A percentile compares a stretch with the other conserved stretches of the same genome.
Evolutionary conservation across 2,113 vertebrate species (phyloP).

Genomic region (Fregata magnificens): DNA sequence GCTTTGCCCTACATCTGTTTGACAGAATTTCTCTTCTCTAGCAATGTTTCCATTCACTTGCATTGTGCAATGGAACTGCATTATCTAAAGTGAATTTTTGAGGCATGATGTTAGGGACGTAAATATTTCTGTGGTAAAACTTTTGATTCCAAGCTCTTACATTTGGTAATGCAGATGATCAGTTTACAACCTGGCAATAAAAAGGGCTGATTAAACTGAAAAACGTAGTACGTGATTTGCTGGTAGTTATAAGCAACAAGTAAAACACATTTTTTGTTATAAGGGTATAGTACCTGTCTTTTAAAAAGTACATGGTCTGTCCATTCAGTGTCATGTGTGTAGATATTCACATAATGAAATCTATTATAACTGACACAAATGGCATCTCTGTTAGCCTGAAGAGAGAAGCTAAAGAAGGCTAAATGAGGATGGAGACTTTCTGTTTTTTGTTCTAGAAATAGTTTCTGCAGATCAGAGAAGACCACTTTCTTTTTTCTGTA

Average conservation of each 20-base stretch:
- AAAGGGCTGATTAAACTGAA: not conserved
- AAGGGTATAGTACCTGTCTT: not conserved
- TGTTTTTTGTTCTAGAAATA: not conserved
- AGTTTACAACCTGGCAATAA: not conserved
- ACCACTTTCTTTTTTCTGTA: not conserved
- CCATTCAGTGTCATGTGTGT: not conserved
- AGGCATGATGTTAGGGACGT: not conserved
- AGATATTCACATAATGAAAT: not conserved
- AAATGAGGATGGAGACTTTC: not conserved
- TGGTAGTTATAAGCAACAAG: not conserved
- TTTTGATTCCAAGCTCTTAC: not conserved
- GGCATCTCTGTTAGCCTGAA: not conserved
- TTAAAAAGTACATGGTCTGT: not conserved
- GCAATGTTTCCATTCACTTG: not conserved
- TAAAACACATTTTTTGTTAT: not conserved
- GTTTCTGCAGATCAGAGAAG: not conserved
- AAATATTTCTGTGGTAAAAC: not conserved
- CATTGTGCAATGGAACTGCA: not conserved
- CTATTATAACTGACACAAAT: not conserved
- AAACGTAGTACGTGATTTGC: not conserved
- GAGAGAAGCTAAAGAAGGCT: not conserved
- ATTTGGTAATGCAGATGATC: not conserved
- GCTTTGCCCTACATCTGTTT: not conserved
- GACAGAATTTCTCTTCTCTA: not conserved
- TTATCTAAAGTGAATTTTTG: not conserved